phyloP scores from a whole-genome alignment of 2,797 vertebrate species.

The Enteromius radiatus region DNA sequence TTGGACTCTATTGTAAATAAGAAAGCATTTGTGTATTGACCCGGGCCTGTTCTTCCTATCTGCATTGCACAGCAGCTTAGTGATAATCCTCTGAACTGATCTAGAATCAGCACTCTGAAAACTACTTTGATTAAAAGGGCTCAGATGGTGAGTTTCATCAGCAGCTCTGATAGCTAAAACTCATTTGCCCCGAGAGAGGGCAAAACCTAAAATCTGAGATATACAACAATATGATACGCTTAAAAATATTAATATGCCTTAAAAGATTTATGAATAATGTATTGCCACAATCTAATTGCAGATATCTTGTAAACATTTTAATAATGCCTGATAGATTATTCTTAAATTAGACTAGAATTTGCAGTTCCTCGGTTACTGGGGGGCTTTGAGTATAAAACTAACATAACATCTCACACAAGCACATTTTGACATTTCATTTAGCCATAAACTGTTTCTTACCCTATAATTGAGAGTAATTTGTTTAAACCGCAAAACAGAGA shows the following conservation, averaged over 20 bases:
- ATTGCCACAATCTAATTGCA: slow-evolving; percentile 41
- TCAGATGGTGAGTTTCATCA: slow-evolving; percentile 29
- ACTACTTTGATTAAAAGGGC: slow-evolving; percentile 31
- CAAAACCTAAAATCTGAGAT: slow-evolving; percentile 32
- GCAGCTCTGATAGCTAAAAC: slow-evolving; percentile 27
- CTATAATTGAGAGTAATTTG: slow-evolving; percentile 28
- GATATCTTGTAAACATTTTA: slow-evolving; percentile 54
- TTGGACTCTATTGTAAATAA: slow-evolving; percentile 1
- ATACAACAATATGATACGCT: slow-evolving; percentile 31
- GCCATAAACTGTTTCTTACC: slow-evolving; percentile 14
- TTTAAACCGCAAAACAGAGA: slow-evolving; percentile 20
- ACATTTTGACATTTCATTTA: slow-evolving; percentile 34
- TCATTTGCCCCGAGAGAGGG: slow-evolving; percentile 26
- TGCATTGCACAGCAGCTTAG: slow-evolving; percentile 1
- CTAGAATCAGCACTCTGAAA: slow-evolving; percentile 19
- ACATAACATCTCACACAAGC: slow-evolving; percentile 24
- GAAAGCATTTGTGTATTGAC: slow-evolving; percentile 4
- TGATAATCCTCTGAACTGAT: slow-evolving; percentile 26
- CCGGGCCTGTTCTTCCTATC: background rate
- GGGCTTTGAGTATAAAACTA: slow-evolving; percentile 2
- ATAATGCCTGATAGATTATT: slow-evolving; percentile 49
- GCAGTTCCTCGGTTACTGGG: background rate
- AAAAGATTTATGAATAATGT: slow-evolving; percentile 57
- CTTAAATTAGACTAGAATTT: slow-evolving; percentile 26
- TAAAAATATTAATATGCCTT: slow-evolving; percentile 54